phyloP scores from a whole-genome alignment of 2,888 invertebrate genomes.

The Smittia sp. region DNA sequence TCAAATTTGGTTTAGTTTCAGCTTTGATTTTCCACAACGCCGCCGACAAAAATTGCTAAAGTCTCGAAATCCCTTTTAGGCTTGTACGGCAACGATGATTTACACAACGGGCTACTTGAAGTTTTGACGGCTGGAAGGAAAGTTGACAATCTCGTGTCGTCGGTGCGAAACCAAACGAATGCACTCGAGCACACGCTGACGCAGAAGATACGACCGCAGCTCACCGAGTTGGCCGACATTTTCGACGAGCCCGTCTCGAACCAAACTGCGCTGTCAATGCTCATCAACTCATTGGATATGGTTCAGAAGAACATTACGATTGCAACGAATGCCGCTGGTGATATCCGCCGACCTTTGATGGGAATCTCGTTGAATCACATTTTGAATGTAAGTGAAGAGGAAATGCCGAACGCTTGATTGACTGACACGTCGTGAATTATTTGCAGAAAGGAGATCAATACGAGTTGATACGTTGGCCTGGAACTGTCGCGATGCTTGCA shows the following conservation, averaged over 20 bases:
- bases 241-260: slow-evolving; percentile 75
- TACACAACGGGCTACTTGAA: slow-evolving; percentile 84
- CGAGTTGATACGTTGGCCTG: slow-evolving; percentile 80
- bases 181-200: slow-evolving; percentile 73
- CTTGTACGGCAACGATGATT: slow-evolving; percentile 91
- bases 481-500: slow-evolving; percentile 84
- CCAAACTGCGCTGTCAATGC: slow-evolving; percentile 69
- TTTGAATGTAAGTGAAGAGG: slow-evolving; percentile 51
- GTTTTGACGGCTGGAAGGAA: slow-evolving; percentile 76
- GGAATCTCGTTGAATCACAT: slow-evolving; percentile 67
- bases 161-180: slow-evolving; percentile 78
- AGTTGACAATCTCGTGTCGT: slow-evolving; percentile 75
- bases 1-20: neutral
- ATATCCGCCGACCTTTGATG: slow-evolving; percentile 68
- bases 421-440: neutral
- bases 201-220: slow-evolving; percentile 65
- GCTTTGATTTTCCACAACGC: too few species aligned
- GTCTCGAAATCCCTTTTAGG: slow-evolving; percentile 48
- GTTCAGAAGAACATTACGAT: slow-evolving; percentile 72
- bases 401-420: neutral
- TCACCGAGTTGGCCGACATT: slow-evolving; percentile 71
- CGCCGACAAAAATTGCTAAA: neutral
- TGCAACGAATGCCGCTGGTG: slow-evolving; percentile 72
- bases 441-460: slow-evolving; percentile 67
- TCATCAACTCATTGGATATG: slow-evolving; percentile 67